phyloP scores from a whole-genome alignment of 2,797 vertebrate species.

The Amazona ochrocephala region DNA sequence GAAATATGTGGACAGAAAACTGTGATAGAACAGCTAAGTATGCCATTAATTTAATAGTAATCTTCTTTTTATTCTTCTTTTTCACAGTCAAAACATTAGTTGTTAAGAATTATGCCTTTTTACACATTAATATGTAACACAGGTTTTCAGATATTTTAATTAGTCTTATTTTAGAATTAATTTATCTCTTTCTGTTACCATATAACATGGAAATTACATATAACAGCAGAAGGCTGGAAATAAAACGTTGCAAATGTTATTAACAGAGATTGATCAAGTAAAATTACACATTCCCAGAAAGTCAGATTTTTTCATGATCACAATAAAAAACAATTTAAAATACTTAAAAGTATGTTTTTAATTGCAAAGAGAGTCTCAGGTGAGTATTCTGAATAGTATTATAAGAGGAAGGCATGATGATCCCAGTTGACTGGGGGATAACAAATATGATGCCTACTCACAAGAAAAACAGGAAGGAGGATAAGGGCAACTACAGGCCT shows the following conservation, averaged over 20 bases:
- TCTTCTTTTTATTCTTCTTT: background rate
- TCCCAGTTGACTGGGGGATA: background rate
- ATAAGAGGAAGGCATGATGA: background rate
- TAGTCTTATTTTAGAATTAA: slow-evolving; percentile 7
- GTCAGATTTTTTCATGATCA: background rate
- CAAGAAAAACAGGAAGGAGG: background rate
- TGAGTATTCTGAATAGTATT: background rate
- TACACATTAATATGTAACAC: background rate
- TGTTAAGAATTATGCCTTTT: slow-evolving; percentile 17
- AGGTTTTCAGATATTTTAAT: slow-evolving; percentile 51
- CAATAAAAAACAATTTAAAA: background rate
- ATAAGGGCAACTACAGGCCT: background rate
- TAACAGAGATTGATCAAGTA: background rate
- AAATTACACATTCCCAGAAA: background rate
- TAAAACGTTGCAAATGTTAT: slow-evolving; percentile 16
- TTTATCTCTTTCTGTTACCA: slow-evolving; percentile 32
- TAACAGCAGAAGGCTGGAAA: slow-evolving; percentile 24
- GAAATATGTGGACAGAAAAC: background rate
- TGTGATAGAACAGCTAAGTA: background rate
- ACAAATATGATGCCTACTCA: background rate
- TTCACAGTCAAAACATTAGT: background rate
- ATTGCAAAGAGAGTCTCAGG: background rate
- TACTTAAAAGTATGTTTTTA: background rate
- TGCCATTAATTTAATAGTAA: background rate
- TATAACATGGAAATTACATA: background rate